Evolutionary conservation across 2,113 vertebrate species (phyloP).

Genomic region (Regulus satrapa): DNA sequence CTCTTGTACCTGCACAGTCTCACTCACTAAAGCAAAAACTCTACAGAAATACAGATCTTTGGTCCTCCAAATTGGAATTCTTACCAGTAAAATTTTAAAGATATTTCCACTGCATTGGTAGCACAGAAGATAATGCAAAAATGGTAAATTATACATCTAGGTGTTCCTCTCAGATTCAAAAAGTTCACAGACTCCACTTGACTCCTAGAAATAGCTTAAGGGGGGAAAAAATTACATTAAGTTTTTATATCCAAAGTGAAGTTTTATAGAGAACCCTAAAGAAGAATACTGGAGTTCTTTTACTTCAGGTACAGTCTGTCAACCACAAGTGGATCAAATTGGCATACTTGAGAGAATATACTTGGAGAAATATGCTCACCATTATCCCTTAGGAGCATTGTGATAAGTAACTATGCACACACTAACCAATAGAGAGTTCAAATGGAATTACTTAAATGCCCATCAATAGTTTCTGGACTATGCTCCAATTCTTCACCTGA

Average conservation of each 20-base stretch:
- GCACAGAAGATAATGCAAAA: not conserved
- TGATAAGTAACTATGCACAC: not conserved
- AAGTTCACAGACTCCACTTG: not conserved
- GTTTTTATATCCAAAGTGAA: not conserved
- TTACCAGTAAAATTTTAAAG: not conserved
- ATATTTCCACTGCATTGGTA: not conserved
- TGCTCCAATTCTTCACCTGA: not conserved
- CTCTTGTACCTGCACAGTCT: not conserved
- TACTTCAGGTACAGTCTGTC: not conserved
- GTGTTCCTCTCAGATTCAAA: not conserved
- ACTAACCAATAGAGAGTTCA: rapidly evolving
- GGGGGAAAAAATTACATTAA: rapidly evolving
- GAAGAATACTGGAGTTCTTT: not conserved
- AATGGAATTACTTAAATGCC: not conserved
- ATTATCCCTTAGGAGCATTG: not conserved
- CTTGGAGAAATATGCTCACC: not conserved
- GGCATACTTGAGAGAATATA: not conserved
- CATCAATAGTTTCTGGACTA: not conserved
- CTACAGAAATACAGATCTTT: not conserved
- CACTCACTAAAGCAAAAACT: not conserved
- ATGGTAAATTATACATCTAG: not conserved
- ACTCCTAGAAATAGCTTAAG: not conserved
- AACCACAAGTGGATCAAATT: not conserved
- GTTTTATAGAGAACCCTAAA: not conserved
- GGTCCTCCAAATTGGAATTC: not conserved